Base-by-base conservation (phyloP, 2,888 invertebrate genomes). In the Argyra leucocephala region DNA sequence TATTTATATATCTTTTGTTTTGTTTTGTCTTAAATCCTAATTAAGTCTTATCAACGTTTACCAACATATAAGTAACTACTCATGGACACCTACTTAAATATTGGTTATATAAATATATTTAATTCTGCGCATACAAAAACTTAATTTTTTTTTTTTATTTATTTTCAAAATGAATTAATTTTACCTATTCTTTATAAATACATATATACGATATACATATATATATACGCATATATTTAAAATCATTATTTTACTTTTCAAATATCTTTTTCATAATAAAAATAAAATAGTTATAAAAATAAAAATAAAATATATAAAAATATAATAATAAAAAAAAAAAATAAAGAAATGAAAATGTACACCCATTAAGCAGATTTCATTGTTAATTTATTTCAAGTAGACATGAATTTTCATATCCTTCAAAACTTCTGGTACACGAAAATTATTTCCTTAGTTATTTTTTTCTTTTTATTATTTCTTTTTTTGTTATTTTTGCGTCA, bases 371-470 rank as follows among this genome's bases (percentile, higher is more conserved):
- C 37, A 37, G 37, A 37, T 37, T 37, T 37, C 37, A 37, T 37
- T 37, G 37, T 37, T 37, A 37, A 37, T 37, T 37, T 37, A 37
- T 37, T 37, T 37, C 37, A 37, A 37, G 37, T 37, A 37, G 37
- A 37, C 37, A 37, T 37, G 37, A 37, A 37, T 37, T 37, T 37
- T 37, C 12, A 37, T 37, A 37, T 37, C 37, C 37, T 37, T 37
- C 37, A 37, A 37, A 37, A 37, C 10, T 37, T 10, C 6, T 37
- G 37, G 15, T 37, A 10, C 37, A 37, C 37, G 15, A 12, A 10
- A 37, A 37, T 37, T 37, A 12, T 37, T 37, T 37, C 37, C 37
- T 37, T 15, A n/a, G n/a, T n/a, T n/a, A 37, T 26, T 26, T 6
- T 26, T 26, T 6, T 9, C 26, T 26, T 26, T 6, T 26, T 26